Conservation (phyloP, 1,140 invertebrate species). For the Nautilus pompilius region DNA sequence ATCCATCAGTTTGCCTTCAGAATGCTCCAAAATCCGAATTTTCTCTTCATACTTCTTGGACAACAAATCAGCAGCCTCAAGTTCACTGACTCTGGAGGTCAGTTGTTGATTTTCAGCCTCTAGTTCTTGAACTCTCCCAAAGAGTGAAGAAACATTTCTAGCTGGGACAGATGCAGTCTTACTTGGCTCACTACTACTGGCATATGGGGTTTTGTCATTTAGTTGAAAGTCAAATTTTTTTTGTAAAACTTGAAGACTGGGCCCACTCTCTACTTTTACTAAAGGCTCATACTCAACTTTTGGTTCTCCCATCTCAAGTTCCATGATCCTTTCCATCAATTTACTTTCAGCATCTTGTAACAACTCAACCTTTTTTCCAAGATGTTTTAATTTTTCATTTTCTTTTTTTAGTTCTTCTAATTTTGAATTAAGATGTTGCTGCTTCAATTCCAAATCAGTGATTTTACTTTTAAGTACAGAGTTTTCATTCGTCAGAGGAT, state of each 20-base stretch:
- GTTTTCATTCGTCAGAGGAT: conserved; percentile 5
- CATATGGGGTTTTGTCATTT: too few relatives aligned
- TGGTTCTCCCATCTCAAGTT: conserved; percentile 24
- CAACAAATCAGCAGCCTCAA: conserved; percentile 22
- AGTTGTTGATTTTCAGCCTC: conserved; percentile 33
- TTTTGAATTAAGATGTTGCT: background rate
- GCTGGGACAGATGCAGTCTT: too few relatives aligned
- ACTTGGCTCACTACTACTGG: too few relatives aligned
- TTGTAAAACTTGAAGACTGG: too few relatives aligned
- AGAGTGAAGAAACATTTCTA: conserved; percentile 36
- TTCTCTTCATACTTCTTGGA: conserved; percentile 34
- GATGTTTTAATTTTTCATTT: conserved; percentile 4
- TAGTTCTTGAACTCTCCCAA: conserved; percentile 32
- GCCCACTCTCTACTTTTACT: background rate
- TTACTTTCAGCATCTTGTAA: conserved; percentile 18
- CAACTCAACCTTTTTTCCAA: conserved; percentile 13
- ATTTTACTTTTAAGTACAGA: background rate
- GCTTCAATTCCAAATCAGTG: background rate
- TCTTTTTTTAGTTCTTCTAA: background rate
- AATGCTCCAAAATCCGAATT: conserved; percentile 32
- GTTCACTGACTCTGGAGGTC: conserved; percentile 17
- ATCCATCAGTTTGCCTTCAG: conserved; percentile 48
- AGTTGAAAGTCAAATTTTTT: too few relatives aligned
- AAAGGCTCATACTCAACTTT: conserved; percentile 10
- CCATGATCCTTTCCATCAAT: conserved; percentile 23